Conservation (phyloP, 1,140 invertebrate species). For the Drosophila kanapiae region DNA sequence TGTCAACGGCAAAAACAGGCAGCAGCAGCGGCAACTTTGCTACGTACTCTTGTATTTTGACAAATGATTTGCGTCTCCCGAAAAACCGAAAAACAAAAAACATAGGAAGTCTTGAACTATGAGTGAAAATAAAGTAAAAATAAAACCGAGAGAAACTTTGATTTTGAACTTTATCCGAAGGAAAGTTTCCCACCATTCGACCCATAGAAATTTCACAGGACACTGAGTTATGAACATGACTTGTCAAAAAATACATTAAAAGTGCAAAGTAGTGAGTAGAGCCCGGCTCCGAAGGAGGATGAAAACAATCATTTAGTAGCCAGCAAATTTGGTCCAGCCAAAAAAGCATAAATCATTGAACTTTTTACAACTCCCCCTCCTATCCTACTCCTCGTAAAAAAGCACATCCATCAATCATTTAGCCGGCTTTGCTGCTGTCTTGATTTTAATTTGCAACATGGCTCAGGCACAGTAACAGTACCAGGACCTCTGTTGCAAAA, state of each 20-base stretch:
- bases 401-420: slow-evolving; percentile 76
- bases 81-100: slow-evolving; percentile 61
- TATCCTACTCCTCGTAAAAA: slow-evolving; percentile 7
- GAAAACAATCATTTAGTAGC: slow-evolving; percentile 80
- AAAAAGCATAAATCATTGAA: slow-evolving; percentile 83
- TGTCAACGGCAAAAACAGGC: slow-evolving; percentile 80
- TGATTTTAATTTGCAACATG: slow-evolving; percentile 81
- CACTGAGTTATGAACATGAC: slow-evolving; percentile 84
- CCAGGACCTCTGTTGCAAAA: slow-evolving; percentile 35
- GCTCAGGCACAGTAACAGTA: slow-evolving; percentile 14
- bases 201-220: slow-evolving; percentile 69
- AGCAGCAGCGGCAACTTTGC: slow-evolving; percentile 51
- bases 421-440: slow-evolving; percentile 63
- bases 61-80: slow-evolving; percentile 74
- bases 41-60: slow-evolving; percentile 71
- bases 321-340: slow-evolving; percentile 59
- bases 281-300: slow-evolving; percentile 21
- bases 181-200: slow-evolving; percentile 40
- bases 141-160: slow-evolving; percentile 74
- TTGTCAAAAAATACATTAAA: slow-evolving; percentile 83
- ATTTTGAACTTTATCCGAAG: slow-evolving; percentile 69
- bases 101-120: slow-evolving; percentile 24
- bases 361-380: slow-evolving; percentile 37
- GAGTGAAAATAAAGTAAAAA: slow-evolving; percentile 50
- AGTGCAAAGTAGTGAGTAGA: slow-evolving; percentile 71